phyloP scores from a whole-genome alignment of 2,113 vertebrate species.

The Brienomyrus longianalis region DNA sequence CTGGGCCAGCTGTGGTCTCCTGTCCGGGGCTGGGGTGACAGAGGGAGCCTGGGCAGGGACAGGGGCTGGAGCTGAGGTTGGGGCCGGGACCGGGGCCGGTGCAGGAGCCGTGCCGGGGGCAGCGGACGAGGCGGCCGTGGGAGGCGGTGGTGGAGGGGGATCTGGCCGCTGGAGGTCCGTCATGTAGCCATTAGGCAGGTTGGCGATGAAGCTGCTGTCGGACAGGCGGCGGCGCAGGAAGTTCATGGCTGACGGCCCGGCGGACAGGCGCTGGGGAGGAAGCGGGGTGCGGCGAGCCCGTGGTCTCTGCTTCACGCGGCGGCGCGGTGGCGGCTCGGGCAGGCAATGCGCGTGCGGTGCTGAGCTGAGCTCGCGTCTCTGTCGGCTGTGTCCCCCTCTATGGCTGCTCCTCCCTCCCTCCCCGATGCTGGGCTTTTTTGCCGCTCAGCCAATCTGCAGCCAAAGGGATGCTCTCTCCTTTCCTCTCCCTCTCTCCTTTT shows the following conservation, averaged over 20 bases:
- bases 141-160: constrained; percentile 55
- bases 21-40: constrained; percentile 53
- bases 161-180: constrained; percentile 80
- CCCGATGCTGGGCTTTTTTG: constrained; percentile 41
- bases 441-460: constrained; percentile 41
- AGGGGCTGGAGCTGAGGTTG: constrained; percentile 31
- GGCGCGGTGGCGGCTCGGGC: constrained; percentile 1
- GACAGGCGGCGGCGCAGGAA: constrained; percentile 91
- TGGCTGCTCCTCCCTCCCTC: constrained; percentile 39
- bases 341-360: constrained; percentile 24
- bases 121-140: constrained; percentile 30
- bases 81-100: constrained; percentile 35
- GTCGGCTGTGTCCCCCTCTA: background rate
- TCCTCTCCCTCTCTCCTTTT: constrained; percentile 24
- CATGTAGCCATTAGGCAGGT: constrained; percentile 95
- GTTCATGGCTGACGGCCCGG: constrained; percentile 72
- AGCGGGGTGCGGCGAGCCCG: background rate
- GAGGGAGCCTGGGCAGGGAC: constrained; percentile 47
- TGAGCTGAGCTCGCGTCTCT: constrained; percentile 12
- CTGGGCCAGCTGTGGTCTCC: constrained; percentile 38
- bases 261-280: background rate
- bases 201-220: constrained; percentile 96
- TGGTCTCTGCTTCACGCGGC: background rate
- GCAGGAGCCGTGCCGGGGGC: background rate
- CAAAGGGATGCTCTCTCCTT: constrained; percentile 46